Evolutionary conservation across 2,797 vertebrate genomes (phyloP), one percentile per base, ranked within the genome.

Genomic region (Manis javanica): DNA sequence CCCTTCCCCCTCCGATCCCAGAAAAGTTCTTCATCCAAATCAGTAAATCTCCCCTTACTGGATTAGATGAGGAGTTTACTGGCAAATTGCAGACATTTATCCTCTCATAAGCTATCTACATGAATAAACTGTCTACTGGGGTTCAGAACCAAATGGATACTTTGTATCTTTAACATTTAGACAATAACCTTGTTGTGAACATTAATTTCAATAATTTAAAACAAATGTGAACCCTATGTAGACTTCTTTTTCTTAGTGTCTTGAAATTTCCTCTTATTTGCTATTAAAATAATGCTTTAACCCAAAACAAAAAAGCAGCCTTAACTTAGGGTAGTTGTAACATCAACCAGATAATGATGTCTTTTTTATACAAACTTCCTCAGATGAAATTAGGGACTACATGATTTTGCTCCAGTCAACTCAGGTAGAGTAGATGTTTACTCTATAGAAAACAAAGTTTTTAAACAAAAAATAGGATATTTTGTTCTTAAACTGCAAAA

Each of bases 221-320:
- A 21, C 84, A 34, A 93, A 74, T 39, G 5, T 78, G 57, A 91
- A 72, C 39, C 19, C 39, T 78, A 16, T 53, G n/a, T 51, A 34
- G 42, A 26, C 46, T 89, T 74, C 9, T n/a, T 9, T 87, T 84
- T 83, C n/a, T 71, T 61, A 10, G 7, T 68, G 6, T 68, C 51
- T 34, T 85, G 9, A 91, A n/a, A 37, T 88, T 81, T 84, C 24
- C 34, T 88, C 86, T 94, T 63, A 74, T 21, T 57, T 79, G 51
- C 21, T 63, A 49, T 89, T 88, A 57, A 68, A 89, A 94, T 89
- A 84, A 31, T 63, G 7, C 15, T 61, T 92, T 89, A 81, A 63
- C 21, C 3, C 51, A 79, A 84, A 46, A 6, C n/a, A 53, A 84
- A 42, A 66, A 24, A 84, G 29, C 3, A 66, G 0, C 19, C 16